phyloP scores from a whole-genome alignment of 2,888 invertebrate genomes.

The Ochropleura plecta region DNA sequence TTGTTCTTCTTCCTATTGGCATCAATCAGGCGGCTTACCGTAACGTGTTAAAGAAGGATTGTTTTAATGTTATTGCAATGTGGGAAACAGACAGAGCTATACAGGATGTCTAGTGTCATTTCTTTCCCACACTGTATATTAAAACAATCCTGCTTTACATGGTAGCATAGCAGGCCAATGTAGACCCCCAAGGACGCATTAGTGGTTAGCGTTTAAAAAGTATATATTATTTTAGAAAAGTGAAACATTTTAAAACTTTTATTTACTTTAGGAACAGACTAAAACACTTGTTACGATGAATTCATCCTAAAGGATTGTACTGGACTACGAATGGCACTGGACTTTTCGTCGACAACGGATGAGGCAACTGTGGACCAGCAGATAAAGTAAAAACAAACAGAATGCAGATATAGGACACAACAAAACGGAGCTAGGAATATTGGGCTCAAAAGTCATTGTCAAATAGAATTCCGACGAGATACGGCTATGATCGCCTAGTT shows the following conservation, averaged over 20 bases:
- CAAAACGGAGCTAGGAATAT: too few species aligned
- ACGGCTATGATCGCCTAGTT: not conserved
- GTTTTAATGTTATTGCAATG: too few species aligned
- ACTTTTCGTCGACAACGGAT: slow-evolving; percentile 1
- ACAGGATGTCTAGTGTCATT: too few species aligned
- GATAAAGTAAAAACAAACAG: slow-evolving; percentile 6
- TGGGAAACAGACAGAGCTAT: too few species aligned
- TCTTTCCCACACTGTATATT: too few species aligned
- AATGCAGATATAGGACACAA: not conserved
- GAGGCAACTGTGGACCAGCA: not conserved
- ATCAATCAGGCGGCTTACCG: too few species aligned
- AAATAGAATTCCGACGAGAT: slow-evolving; percentile 29
- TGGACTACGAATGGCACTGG: not conserved
- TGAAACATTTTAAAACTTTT: not conserved
- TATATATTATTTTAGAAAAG: not conserved
- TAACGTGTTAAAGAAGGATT: too few species aligned
- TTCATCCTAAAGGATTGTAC: not conserved
- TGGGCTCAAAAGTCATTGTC: not conserved
- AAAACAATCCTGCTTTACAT: too few species aligned
- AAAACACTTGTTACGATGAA: not conserved
- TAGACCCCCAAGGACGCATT: too few species aligned
- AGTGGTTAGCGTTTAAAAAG: too few species aligned
- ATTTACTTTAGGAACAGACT: not conserved
- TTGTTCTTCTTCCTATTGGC: too few species aligned
- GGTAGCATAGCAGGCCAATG: too few species aligned